phyloP scores from a whole-genome alignment of 1,140 invertebrate species.

The Fopius arisanus region DNA sequence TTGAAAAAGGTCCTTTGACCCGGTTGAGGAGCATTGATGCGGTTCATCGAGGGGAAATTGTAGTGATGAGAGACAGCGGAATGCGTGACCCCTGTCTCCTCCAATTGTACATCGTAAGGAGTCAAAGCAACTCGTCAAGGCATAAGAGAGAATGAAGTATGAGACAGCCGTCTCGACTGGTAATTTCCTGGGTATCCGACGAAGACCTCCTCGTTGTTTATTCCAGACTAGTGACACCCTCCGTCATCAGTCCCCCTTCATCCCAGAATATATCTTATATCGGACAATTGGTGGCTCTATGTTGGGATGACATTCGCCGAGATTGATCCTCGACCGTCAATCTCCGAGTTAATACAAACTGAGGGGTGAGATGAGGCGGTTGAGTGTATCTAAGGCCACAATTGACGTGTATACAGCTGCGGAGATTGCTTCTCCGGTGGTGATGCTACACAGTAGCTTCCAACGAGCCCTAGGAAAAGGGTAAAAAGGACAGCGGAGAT shows the following conservation, averaged over 20 bases:
- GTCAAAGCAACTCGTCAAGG: background rate
- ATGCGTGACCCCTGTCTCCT: background rate
- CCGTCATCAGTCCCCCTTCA: no score
- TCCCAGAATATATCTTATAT: no score
- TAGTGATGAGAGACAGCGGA: background rate
- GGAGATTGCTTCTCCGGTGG: background rate
- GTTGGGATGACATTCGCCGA: background rate
- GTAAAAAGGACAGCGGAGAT: background rate
- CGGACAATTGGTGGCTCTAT: background rate
- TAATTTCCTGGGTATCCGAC: background rate
- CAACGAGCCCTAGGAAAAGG: background rate
- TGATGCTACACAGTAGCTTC: background rate
- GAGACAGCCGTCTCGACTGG: background rate
- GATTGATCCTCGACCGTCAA: background rate
- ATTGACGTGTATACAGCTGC: background rate
- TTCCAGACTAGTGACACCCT: no score
- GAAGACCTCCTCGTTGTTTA: no score
- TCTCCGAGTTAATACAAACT: background rate
- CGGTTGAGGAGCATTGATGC: background rate
- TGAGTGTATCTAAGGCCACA: background rate
- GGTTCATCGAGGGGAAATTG: background rate
- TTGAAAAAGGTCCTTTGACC: background rate
- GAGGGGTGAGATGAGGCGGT: background rate
- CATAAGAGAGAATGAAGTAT: background rate
- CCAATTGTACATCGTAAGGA: background rate